A percentile compares a stretch with the other conserved stretches of the same genome.
Conservation (phyloP, 1,140 invertebrate genomes). For the Papilio helenus region DNA sequence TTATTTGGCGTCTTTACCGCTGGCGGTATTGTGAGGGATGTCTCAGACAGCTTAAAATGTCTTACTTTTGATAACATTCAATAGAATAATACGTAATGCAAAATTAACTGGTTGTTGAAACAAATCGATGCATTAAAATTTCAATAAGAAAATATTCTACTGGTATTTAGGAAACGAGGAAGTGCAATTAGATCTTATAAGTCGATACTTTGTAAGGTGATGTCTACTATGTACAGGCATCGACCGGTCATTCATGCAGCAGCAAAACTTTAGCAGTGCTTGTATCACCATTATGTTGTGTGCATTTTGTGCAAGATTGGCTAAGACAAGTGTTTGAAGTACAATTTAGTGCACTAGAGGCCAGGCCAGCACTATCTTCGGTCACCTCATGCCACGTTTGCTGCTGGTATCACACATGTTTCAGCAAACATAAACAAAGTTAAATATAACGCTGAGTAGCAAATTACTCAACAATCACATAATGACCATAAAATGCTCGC, state of each 20-base stretch:
- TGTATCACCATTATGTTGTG: neutral
- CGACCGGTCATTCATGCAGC: neutral
- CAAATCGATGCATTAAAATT: no score
- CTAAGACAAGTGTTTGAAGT: neutral
- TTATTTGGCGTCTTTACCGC: neutral
- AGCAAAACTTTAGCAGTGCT: neutral
- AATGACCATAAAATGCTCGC: conserved; percentile 24
- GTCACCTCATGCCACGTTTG: neutral
- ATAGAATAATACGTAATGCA: neutral
- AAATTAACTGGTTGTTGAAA: neutral
- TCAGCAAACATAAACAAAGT: neutral
- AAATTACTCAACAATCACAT: neutral
- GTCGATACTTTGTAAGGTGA: no score
- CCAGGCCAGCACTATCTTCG: neutral
- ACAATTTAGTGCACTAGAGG: neutral
- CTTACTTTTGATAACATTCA: neutral
- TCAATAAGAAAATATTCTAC: neutral
- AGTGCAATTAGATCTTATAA: neutral
- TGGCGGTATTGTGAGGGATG: neutral
- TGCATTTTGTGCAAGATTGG: neutral
- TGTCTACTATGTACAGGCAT: no score
- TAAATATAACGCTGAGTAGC: neutral
- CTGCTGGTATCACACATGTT: neutral
- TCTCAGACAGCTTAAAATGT: neutral
- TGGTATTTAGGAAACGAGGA: neutral